phyloP scores from a whole-genome alignment of 2,113 vertebrate species.

The Scomber japonicus region DNA sequence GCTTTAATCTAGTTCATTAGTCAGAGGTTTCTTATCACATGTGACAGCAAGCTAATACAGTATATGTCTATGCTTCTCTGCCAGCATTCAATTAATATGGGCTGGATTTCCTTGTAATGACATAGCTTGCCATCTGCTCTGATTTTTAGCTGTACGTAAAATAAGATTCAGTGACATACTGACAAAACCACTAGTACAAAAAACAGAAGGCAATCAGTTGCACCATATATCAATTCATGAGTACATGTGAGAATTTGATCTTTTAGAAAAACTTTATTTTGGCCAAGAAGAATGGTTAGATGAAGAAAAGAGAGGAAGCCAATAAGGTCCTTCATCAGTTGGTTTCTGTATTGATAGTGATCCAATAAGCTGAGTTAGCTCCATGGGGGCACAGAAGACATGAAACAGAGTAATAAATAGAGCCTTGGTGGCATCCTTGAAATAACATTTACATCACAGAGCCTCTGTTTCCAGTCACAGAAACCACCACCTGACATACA shows the following conservation, averaged over 20 bases:
- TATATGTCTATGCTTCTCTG: constrained; percentile 36
- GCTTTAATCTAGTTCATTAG: constrained; percentile 53
- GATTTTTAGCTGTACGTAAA: neutral
- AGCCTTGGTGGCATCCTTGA: neutral
- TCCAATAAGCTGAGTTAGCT: constrained; percentile 45
- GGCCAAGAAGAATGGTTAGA: neutral
- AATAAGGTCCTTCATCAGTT: constrained; percentile 48
- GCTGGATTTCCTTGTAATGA: constrained; percentile 36
- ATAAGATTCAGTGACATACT: constrained; percentile 4
- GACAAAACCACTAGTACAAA: neutral
- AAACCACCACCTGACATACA: neutral
- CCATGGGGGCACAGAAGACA: neutral
- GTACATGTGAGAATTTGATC: neutral
- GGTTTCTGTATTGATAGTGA: constrained; percentile 48
- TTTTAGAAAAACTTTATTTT: neutral
- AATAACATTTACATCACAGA: constrained; percentile 29
- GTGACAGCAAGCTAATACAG: constrained; percentile 22
- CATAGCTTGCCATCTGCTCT: constrained; percentile 29
- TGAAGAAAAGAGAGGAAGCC: constrained; percentile 29
- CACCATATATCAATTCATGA: neutral
- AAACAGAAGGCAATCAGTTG: neutral
- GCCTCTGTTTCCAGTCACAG: constrained; percentile 14
- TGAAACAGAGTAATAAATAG: constrained; percentile 26
- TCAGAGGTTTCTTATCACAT: constrained; percentile 52
- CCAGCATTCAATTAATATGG: constrained; percentile 43